Evolutionary conservation across 2,113 vertebrate species (phyloP).

Genomic region (Camarhynchus parvulus): DNA sequence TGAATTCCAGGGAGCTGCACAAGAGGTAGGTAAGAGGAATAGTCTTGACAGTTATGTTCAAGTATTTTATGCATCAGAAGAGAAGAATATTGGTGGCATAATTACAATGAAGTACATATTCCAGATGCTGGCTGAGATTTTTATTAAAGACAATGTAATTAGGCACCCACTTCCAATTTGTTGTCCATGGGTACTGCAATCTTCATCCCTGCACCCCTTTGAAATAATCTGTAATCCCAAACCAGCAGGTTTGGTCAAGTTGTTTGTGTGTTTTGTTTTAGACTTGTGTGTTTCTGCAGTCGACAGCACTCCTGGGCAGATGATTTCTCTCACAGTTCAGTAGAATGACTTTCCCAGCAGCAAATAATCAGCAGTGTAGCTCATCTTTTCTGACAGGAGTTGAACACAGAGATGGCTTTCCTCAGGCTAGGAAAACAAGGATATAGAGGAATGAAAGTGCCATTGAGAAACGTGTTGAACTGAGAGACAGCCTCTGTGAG

Average conservation of each 20-base stretch:
- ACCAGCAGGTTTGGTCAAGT: neutral
- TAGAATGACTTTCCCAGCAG: slow-evolving; percentile 68
- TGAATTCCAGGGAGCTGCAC: neutral
- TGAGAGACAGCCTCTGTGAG: neutral
- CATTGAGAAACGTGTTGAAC: neutral
- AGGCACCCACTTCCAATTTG: neutral
- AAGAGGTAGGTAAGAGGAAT: neutral
- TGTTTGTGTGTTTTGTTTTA: neutral
- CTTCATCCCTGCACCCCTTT: rapidly evolving
- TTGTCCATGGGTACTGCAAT: neutral
- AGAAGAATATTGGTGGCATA: neutral
- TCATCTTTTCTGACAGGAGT: slow-evolving; percentile 65
- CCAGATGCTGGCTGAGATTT: neutral
- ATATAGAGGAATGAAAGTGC: slow-evolving; percentile 21
- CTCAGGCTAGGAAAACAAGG: slow-evolving; percentile 34
- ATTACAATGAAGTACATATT: neutral
- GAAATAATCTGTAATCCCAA: neutral
- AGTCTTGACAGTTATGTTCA: neutral
- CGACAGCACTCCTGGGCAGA: slow-evolving; percentile 32
- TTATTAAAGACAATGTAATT: neutral
- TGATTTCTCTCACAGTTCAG: slow-evolving; percentile 61
- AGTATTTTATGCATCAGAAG: neutral
- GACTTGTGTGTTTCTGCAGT: slow-evolving; percentile 11
- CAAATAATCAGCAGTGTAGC: slow-evolving; percentile 58
- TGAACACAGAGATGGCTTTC: slow-evolving; percentile 53